A percentile compares a stretch with the other conserved stretches of the same genome.
Conservation (phyloP, 2,888 invertebrate species). For the Ormyrus nitidulus region DNA sequence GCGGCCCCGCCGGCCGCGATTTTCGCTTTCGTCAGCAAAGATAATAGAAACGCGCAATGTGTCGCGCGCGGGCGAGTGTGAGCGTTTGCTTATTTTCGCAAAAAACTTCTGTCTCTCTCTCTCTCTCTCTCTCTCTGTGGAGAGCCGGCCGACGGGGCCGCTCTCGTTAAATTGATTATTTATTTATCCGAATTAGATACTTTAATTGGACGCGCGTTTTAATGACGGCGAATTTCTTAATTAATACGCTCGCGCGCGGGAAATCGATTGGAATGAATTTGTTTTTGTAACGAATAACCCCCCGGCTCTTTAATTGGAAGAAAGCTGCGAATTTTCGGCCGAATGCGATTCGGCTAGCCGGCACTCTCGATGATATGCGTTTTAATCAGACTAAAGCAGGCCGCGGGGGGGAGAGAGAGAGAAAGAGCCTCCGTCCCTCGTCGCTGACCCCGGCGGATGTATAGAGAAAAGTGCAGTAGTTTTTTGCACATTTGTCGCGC, state of each 20-base stretch:
- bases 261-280: too few relatives aligned
- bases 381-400: slow-evolving; percentile 49
- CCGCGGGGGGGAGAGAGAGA: background rate
- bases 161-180: too few relatives aligned
- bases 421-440: background rate
- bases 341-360: too few relatives aligned
- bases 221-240: too few relatives aligned
- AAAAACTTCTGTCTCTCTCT: background rate
- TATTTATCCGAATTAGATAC: too few relatives aligned
- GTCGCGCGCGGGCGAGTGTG: too few relatives aligned
- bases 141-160: too few relatives aligned
- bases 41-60: slow-evolving; percentile 21
- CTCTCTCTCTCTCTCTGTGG: too few relatives aligned
- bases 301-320: too few relatives aligned
- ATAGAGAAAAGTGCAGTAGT: slow-evolving; percentile 15
- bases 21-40: slow-evolving; percentile 40
- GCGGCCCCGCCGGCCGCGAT: slow-evolving; percentile 3
- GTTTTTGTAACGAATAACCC: too few relatives aligned
- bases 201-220: background rate
- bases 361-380: slow-evolving; percentile 30
- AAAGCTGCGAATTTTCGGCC: too few relatives aligned
- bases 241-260: too few relatives aligned
- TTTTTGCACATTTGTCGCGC: slow-evolving; percentile 17
- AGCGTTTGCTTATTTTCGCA: slow-evolving; percentile 15
- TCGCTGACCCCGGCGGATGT: background rate